A percentile compares a stretch with the other conserved stretches of the same genome.
Evolutionary conservation across 2,113 vertebrate species (phyloP).

Genomic region (Procavia capensis): DNA sequence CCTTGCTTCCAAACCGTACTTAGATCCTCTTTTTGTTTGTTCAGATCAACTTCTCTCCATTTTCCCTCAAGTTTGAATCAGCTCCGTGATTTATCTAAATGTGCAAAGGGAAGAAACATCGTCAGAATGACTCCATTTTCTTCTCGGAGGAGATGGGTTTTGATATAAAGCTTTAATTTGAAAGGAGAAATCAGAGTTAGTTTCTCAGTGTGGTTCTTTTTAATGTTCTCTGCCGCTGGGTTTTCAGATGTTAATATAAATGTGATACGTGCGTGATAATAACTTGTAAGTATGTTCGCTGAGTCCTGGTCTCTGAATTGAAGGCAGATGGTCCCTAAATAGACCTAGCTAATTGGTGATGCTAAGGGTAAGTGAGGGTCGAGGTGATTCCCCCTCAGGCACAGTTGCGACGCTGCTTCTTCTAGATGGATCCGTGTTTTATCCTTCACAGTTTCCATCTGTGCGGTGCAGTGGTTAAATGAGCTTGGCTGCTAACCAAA

Average conservation of each 20-base stretch:
- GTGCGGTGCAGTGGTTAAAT: too few relatives aligned
- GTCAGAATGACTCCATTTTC: slow-evolving; percentile 53
- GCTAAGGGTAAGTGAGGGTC: not conserved
- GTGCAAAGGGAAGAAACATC: slow-evolving; percentile 40
- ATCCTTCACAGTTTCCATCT: not conserved
- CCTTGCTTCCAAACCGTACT: slow-evolving; percentile 6
- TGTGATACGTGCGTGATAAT: not conserved
- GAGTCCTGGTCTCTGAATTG: not conserved
- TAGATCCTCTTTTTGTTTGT: slow-evolving; percentile 60
- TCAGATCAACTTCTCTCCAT: slow-evolving; percentile 46
- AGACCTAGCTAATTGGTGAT: not conserved
- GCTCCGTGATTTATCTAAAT: slow-evolving; percentile 64
- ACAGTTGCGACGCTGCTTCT: not conserved
- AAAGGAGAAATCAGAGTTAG: slow-evolving; percentile 46
- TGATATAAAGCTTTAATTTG: slow-evolving; percentile 72
- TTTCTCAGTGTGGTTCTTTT: slow-evolving; percentile 66
- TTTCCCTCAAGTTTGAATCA: slow-evolving; percentile 36
- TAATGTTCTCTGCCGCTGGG: not conserved
- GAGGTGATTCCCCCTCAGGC: not conserved
- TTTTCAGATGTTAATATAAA: slow-evolving; percentile 56
- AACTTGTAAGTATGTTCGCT: not conserved
- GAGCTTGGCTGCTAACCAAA: too few relatives aligned
- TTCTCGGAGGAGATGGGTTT: slow-evolving; percentile 47
- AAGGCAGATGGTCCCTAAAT: not conserved
- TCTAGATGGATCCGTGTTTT: not conserved